Evolutionary conservation across 2,113 vertebrate genomes (phyloP).

Genomic region (Aphyosemion australe): DNA sequence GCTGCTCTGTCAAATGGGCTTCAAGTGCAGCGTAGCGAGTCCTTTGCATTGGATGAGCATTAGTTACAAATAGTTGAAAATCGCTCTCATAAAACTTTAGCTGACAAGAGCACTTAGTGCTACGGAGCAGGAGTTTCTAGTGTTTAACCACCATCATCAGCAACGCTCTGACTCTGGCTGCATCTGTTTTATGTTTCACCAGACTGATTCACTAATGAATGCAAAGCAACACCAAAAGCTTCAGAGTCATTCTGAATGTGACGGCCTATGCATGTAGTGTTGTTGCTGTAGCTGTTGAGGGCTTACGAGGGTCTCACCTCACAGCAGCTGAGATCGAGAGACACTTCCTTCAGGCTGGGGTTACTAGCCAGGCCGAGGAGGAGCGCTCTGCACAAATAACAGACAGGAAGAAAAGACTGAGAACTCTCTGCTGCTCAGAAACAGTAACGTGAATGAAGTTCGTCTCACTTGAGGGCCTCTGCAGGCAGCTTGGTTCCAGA

Average conservation of each 20-base stretch:
- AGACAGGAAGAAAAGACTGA: not conserved
- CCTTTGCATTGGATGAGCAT: constrained; percentile 31
- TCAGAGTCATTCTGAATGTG: too few relatives aligned
- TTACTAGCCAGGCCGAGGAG: constrained; percentile 95
- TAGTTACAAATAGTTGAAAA: constrained; percentile 27
- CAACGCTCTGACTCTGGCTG: too few relatives aligned
- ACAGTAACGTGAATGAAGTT: not conserved
- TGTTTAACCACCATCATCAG: too few relatives aligned
- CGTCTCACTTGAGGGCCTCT: constrained; percentile 93
- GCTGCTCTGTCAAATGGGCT: constrained; percentile 47
- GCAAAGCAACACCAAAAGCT: too few relatives aligned
- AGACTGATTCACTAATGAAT: too few relatives aligned
- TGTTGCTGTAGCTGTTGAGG: not conserved
- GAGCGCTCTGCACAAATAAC: constrained; percentile 82
- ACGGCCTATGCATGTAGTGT: too few relatives aligned
- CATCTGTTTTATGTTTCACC: too few relatives aligned
- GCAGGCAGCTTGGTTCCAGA: constrained; percentile 94
- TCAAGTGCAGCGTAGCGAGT: constrained; percentile 58
- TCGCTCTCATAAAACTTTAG: constrained; percentile 16
- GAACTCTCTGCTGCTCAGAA: not conserved
- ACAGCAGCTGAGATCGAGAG: constrained; percentile 94
- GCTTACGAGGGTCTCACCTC: constrained; percentile 79
- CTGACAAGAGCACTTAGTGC: constrained; percentile 10
- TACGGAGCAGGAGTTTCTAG: not conserved
- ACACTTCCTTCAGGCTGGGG: constrained; percentile 89